Evolutionary conservation across 2,888 invertebrate species (phyloP).

Genomic region (Ichneumoninae sp.): DNA sequence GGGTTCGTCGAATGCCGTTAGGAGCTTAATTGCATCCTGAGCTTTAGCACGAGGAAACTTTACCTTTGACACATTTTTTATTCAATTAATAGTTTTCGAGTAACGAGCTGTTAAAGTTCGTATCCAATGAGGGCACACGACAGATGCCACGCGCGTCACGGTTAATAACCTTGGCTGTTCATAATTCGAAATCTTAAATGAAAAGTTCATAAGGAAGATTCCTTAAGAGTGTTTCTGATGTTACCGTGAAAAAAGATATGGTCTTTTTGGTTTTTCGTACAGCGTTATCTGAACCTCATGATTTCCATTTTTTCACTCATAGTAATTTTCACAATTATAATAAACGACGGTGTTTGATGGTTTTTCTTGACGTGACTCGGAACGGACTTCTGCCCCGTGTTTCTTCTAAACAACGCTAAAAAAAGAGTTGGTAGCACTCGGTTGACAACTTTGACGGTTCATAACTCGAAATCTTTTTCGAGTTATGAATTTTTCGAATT

Average conservation of each 20-base stretch:
- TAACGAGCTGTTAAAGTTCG: background rate
- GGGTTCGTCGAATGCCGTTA: background rate
- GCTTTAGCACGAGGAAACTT: background rate
- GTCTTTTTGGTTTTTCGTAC: too few relatives aligned
- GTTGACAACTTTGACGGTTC: too few relatives aligned
- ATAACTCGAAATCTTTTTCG: too few relatives aligned
- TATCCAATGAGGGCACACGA: background rate
- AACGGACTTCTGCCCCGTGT: too few relatives aligned
- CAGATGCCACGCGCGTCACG: background rate
- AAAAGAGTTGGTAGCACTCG: too few relatives aligned
- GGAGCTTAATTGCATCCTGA: background rate
- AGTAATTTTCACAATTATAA: too few relatives aligned
- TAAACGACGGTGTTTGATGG: background rate
- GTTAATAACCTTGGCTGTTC: background rate
- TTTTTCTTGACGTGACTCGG: constrained; percentile 1
- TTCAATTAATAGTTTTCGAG: background rate
- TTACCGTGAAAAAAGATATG: too few relatives aligned
- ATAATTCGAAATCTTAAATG: background rate
- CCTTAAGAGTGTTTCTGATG: too few relatives aligned
- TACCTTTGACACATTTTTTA: background rate
- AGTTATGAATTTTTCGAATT: too few relatives aligned
- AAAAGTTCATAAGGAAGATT: too few relatives aligned
- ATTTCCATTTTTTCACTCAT: background rate
- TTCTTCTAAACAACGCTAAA: too few relatives aligned
- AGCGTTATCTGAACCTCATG: too few relatives aligned